Evolutionary conservation across 2,888 invertebrate genomes (phyloP), one percentile per base, ranked within the genome.

Genomic region (Arrhopalites spinosus): DNA sequence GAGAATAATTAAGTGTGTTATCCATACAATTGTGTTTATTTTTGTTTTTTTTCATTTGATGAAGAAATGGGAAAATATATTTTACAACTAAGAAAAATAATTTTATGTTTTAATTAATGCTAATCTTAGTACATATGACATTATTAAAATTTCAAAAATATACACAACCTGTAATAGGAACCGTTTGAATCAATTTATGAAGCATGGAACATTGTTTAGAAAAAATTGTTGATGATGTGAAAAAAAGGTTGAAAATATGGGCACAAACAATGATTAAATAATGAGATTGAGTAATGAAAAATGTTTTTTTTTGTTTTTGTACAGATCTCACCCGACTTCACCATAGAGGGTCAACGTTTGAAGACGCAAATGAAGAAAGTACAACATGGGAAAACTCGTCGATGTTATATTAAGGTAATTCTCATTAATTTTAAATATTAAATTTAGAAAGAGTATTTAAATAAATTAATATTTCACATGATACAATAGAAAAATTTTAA

Each of bases 241-340:
- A 2, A 56, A 20, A 15, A 23, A 13, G 7, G 13, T 15, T 13
- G 25, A 13, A 59, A 25, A 50, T 50, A n/a, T 5, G 25, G 25
- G 25, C 8, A 59, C 8, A 27, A 5, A 59, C 5, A 59, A 1
- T 7, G 23, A 25, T 23, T 25, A 13, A 20, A 53, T 53, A 1
- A 53, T 23, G 23, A 7, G 15, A 53, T 23, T 23, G 53, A 20
- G 13, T 67, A 23, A 53, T 53, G 53, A 17, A 53, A 29, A 73
- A n/a, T n/a, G n/a, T 74, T 73, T 67, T 29, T 23, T n/a, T 67
- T 59, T 53, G 5, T 47, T 63, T 61, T 45, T 72, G 74, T 75
- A 17, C 78, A 82, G 83, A 81, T 78, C 70, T 82, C 83, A 30
- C 82, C 83, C 53, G 83, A 83, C 74, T 83, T 83, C 69, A 83